These are phyloP conservation scores for Spilogale gracilis DNA, from an alignment of 2,113 vertebrate genomes.

Conservation along the genomic window DNA sequence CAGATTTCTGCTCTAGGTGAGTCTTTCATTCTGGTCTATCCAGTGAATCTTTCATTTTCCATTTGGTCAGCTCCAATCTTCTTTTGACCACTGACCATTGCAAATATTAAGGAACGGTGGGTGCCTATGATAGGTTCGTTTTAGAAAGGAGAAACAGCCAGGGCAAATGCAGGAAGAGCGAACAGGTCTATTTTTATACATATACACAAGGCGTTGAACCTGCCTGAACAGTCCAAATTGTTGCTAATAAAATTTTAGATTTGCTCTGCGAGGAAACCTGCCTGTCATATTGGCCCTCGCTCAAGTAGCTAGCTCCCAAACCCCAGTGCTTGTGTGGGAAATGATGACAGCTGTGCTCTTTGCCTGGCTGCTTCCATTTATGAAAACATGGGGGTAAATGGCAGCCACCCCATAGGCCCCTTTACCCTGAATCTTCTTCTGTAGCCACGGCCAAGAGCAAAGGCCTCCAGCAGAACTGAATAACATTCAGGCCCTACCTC, in stretches of 20 bases:
- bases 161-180: neutral
- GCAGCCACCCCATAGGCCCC: constrained; percentile 28
- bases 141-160: neutral
- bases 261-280: constrained; percentile 31
- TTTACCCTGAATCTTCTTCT: constrained; percentile 62
- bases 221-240: constrained; percentile 35
- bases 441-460: constrained; percentile 53
- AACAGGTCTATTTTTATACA: constrained; percentile 53
- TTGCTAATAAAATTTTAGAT: constrained; percentile 64
- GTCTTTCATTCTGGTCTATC: constrained; percentile 28
- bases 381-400: constrained; percentile 71
- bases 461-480: constrained; percentile 14
- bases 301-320: constrained; percentile 1
- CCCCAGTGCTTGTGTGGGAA: neutral
- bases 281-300: constrained; percentile 56
- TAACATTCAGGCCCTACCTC: neutral
- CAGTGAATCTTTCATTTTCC: constrained; percentile 16
- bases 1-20: constrained; percentile 48
- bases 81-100: constrained; percentile 34
- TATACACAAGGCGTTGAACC: neutral
- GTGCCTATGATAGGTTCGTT: neutral
- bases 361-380: constrained; percentile 73
- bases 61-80: neutral
- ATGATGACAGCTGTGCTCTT: constrained; percentile 70
- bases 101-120: constrained; percentile 10